Conservation (phyloP, 2,797 vertebrate genomes). For the Phataginus tetradactyla region DNA sequence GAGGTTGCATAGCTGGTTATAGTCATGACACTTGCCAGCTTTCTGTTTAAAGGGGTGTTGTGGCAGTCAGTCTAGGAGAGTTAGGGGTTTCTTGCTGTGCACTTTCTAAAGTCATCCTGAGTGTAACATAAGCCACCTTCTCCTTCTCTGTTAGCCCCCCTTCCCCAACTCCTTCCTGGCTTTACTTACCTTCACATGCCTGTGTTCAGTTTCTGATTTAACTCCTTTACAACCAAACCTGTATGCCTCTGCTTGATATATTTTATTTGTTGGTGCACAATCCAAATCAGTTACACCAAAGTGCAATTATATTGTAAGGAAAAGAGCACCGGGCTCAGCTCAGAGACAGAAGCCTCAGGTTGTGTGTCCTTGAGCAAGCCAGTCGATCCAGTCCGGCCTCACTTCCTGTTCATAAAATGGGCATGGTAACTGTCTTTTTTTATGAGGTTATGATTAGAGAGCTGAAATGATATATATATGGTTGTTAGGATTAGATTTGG, state of each 20-base stretch:
- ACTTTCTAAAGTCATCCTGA: background rate
- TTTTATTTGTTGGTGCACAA: background rate
- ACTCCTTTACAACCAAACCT: background rate
- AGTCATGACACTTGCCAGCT: background rate
- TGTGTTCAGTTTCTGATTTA: background rate
- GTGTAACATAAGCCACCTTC: background rate
- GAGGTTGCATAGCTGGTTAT: background rate
- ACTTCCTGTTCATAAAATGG: background rate
- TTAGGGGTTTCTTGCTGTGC: background rate
- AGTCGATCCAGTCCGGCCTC: background rate
- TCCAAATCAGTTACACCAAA: background rate
- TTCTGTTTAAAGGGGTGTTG: background rate
- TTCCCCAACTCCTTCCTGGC: background rate
- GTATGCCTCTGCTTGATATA: background rate
- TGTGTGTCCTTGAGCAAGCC: background rate
- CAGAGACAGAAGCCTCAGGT: background rate
- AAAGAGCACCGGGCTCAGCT: background rate
- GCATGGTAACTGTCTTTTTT: background rate
- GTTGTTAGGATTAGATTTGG: background rate
- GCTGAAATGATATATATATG: background rate
- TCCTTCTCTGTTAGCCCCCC: background rate
- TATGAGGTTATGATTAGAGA: background rate
- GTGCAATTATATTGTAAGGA: background rate
- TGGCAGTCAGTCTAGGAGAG: background rate
- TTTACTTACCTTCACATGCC: background rate